Conservation (phyloP, 2,797 vertebrate genomes). For the Nannoperca australis region DNA sequence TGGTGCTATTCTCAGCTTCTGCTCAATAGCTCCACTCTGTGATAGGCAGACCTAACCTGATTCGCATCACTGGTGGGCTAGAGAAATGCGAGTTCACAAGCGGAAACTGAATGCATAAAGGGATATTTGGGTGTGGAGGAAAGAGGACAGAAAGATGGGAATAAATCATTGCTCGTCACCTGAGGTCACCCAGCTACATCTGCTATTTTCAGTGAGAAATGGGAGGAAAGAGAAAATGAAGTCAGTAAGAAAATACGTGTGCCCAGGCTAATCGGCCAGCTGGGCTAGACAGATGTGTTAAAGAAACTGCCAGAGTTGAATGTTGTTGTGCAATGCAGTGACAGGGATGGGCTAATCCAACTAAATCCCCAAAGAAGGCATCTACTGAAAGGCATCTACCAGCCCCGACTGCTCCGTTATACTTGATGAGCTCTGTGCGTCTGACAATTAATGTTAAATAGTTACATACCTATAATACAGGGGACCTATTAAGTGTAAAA, state of each 20-base stretch:
- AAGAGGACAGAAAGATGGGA: not conserved
- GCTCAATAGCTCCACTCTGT: conserved; percentile 11
- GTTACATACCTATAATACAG: conserved; percentile 2
- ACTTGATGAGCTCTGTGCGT: conserved; percentile 29
- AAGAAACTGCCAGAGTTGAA: conserved; percentile 35
- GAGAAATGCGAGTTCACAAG: not conserved
- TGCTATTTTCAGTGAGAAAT: not conserved
- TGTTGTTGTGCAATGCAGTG: conserved; percentile 6
- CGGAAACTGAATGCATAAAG: not conserved
- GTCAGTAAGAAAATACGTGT: not conserved
- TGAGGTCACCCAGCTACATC: not conserved
- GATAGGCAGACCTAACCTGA: conserved; percentile 28
- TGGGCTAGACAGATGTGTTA: conserved; percentile 22
- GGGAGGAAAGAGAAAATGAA: not conserved
- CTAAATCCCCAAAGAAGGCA: conserved; percentile 42
- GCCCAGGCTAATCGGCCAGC: conserved; percentile 17
- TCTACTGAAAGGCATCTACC: conserved; percentile 18
- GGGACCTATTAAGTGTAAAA: conserved; percentile 6
- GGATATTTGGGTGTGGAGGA: not conserved
- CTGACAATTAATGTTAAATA: conserved; percentile 35
- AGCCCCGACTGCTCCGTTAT: conserved; percentile 27
- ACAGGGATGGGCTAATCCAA: conserved; percentile 44
- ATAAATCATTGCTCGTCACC: not conserved
- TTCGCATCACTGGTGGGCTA: conserved; percentile 21
- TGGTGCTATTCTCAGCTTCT: conserved; percentile 45